phyloP scores from a whole-genome alignment of 2,888 invertebrate genomes.

The Sturmia bella region DNA sequence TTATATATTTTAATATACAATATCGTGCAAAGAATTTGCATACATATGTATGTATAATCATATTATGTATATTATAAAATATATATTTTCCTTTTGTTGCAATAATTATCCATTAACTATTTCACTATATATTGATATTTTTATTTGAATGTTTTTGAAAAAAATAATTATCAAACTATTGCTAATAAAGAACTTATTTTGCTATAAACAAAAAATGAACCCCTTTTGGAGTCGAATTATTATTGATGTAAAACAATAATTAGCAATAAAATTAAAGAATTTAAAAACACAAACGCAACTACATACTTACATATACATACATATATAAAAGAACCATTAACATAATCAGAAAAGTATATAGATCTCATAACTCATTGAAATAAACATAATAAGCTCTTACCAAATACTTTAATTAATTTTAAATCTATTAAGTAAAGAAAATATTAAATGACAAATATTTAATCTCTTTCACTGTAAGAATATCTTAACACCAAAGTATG shows the following conservation, averaged over 20 bases:
- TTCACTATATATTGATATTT: slow-evolving; percentile 1
- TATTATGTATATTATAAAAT: background rate
- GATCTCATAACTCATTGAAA: slow-evolving; percentile 58
- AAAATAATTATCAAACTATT: slow-evolving; percentile 36
- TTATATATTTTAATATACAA: slow-evolving; percentile 51
- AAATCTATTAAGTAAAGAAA: slow-evolving; percentile 45
- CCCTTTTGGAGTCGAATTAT: slow-evolving; percentile 52
- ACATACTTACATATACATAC: slow-evolving; percentile 35
- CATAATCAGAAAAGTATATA: slow-evolving; percentile 36
- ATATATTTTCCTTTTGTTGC: slow-evolving; percentile 32
- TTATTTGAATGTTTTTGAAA: slow-evolving; percentile 2
- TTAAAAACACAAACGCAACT: slow-evolving; percentile 33
- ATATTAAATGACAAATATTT: slow-evolving; percentile 14
- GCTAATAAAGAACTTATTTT: slow-evolving; percentile 62
- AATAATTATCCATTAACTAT: slow-evolving; percentile 39
- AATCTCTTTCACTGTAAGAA: slow-evolving; percentile 65
- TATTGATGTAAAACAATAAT: slow-evolving; percentile 40
- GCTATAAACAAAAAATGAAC: background rate
- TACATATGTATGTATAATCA: background rate
- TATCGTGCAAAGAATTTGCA: slow-evolving; percentile 1
- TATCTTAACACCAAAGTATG: slow-evolving; percentile 63
- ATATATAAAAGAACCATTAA: slow-evolving; percentile 24
- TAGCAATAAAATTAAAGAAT: slow-evolving; percentile 14
- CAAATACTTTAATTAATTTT: slow-evolving; percentile 64
- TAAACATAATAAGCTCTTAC: slow-evolving; percentile 62